Evolutionary conservation across 1,140 invertebrate genomes (phyloP), one percentile per base, ranked within the genome.

Genomic region (Rhizoglyphus robini): DNA sequence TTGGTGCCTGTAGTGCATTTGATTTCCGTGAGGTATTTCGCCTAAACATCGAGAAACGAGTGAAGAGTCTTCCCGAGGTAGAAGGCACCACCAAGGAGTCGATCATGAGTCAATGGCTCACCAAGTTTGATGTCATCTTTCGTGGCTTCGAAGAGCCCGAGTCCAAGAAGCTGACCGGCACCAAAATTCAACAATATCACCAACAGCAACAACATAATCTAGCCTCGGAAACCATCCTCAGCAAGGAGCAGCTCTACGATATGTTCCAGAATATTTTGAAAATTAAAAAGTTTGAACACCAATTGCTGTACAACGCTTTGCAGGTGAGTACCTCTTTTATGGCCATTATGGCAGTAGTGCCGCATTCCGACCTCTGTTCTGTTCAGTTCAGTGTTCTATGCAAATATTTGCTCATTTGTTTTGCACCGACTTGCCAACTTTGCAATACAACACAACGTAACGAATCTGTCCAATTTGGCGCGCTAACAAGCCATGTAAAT

Each of bases 251-350:
- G 77, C 83, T 99, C 0, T 99, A 96, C 79, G 96, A 99, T 78
- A 96, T 99, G 90, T 99, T 99, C 79, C 96, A 99, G 76, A 94
- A 97, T 78, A 96, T 99, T 70, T 79, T 99, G 66, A 86, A 87
- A 48, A 88, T 99, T 13, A 99, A 99, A 81, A 99, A 99, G 78
- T 99, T 99, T 78, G 96, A 99, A 79, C 96, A 99, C 79, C 95
- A 98, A 79, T 85, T 99, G 72, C 83, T 99, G 54, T 99, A 94
- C 79, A 99, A 99, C 81, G 93, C 95, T 69, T 83, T 98, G 73
- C 88, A 98, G 84, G 90, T 94, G 78, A 79, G 73, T 75, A n/a
- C 67, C 29, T 67, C 25, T 41, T 63, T 36, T 59, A 27, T 58
- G 15, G n/a, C 23, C 34, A 27, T 41, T 13, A 4, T 61, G 20